Conservation (phyloP, 2,113 vertebrate genomes). For the Scortum barcoo region DNA sequence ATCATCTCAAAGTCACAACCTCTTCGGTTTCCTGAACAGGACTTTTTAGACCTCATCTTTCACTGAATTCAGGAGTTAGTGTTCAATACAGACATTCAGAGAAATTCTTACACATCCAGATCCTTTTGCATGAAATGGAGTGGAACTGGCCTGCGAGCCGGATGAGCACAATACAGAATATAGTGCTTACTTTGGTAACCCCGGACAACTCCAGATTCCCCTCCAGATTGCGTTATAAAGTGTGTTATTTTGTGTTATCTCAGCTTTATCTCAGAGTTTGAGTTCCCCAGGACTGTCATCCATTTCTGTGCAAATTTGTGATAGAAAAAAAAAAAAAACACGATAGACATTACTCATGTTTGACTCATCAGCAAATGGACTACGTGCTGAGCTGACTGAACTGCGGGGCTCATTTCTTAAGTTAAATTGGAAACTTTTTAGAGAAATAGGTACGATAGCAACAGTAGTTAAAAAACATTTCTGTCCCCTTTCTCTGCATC, state of each 20-base stretch:
- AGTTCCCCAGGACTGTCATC: slow-evolving; percentile 23
- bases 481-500: slow-evolving; percentile 27
- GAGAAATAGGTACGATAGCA: slow-evolving; percentile 13
- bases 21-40: slow-evolving; percentile 15
- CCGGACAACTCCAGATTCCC: background rate
- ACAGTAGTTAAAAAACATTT: slow-evolving; percentile 19
- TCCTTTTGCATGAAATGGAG: slow-evolving; percentile 33
- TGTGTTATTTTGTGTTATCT: background rate
- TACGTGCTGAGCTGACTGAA: background rate
- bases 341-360: slow-evolving; percentile 7
- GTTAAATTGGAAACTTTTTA: slow-evolving; percentile 5
- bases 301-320: slow-evolving; percentile 43
- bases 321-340: slow-evolving; percentile 1
- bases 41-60: background rate
- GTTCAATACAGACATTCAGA: slow-evolving; percentile 44
- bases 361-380: background rate
- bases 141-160: slow-evolving; percentile 23
- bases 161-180: background rate
- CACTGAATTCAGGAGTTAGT: slow-evolving; percentile 40
- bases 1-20: slow-evolving; percentile 10
- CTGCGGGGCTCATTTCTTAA: slow-evolving; percentile 24
- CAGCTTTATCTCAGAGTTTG: slow-evolving; percentile 15
- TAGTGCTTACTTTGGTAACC: slow-evolving; percentile 52
- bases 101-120: slow-evolving; percentile 15
- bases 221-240: slow-evolving; percentile 2